Evolutionary conservation across 2,797 vertebrate genomes (phyloP).

Genomic region (Sebastiscus albofasciatus): DNA sequence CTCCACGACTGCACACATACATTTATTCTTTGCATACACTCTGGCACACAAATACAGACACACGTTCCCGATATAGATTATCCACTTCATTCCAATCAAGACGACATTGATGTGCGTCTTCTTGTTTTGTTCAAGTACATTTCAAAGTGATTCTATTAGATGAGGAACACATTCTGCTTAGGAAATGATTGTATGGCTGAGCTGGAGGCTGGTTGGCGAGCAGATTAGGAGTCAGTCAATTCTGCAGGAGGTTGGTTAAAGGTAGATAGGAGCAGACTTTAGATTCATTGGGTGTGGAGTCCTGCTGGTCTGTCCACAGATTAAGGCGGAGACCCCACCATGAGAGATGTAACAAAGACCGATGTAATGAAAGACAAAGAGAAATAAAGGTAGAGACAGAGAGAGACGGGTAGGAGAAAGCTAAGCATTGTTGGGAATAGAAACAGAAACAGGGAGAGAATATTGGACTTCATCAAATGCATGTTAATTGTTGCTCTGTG

Average conservation of each 20-base stretch:
- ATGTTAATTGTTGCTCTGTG: too few relatives aligned
- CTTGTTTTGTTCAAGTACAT: conserved; percentile 13
- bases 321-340: not conserved
- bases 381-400: not conserved
- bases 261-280: not conserved
- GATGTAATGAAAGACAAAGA: not conserved
- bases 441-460: too few relatives aligned
- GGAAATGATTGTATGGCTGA: not conserved
- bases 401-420: not conserved
- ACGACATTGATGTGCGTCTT: not conserved
- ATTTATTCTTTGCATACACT: not conserved
- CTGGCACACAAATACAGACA: not conserved
- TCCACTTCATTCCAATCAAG: conserved; percentile 6
- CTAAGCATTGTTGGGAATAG: not conserved
- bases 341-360: not conserved
- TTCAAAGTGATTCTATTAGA: not conserved
- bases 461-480: too few relatives aligned
- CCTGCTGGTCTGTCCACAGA: not conserved
- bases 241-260: not conserved
- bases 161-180: not conserved
- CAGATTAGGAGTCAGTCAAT: not conserved
- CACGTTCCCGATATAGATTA: not conserved
- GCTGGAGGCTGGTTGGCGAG: not conserved
- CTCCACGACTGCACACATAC: not conserved
- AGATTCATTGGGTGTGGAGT: not conserved